Conservation (phyloP, 2,888 invertebrate genomes). For the Sisyra nigra region DNA sequence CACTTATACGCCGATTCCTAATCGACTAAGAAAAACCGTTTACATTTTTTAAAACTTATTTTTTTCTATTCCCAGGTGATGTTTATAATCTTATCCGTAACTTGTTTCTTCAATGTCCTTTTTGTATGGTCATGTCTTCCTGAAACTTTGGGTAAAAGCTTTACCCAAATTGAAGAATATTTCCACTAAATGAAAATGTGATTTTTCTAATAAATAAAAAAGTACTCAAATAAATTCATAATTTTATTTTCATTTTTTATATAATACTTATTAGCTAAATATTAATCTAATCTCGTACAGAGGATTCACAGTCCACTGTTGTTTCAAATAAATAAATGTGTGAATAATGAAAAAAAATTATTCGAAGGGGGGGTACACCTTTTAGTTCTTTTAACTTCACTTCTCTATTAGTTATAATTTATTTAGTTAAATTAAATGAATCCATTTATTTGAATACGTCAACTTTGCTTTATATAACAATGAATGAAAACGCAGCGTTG, state of each 20-base stretch:
- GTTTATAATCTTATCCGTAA: constrained; percentile 30
- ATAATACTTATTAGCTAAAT: constrained; percentile 25
- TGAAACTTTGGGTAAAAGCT: constrained; percentile 38
- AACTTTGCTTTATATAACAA: too few relatives aligned
- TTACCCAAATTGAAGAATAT: constrained; percentile 33
- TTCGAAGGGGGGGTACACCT: too few relatives aligned
- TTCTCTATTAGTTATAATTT: too few relatives aligned
- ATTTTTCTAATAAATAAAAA: too few relatives aligned
- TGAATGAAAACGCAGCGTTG: too few relatives aligned
- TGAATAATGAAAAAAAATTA: constrained; percentile 1
- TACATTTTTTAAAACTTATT: not conserved
- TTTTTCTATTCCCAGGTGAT: constrained; percentile 18
- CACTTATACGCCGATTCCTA: too few relatives aligned
- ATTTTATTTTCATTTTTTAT: constrained; percentile 22
- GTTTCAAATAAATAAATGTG: constrained; percentile 2
- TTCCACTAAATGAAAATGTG: constrained; percentile 19
- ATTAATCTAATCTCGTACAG: constrained; percentile 12
- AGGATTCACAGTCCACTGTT: constrained; percentile 6
- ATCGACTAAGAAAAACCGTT: too few relatives aligned
- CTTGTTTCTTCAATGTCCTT: constrained; percentile 27
- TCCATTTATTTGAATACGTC: too few relatives aligned
- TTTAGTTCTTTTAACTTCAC: too few relatives aligned
- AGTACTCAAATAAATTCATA: constrained; percentile 15
- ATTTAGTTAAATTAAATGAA: too few relatives aligned
- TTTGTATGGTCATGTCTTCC: constrained; percentile 35